Base-by-base conservation (phyloP, 1,140 invertebrate genomes). In the Muscidifurax raptorellus region DNA sequence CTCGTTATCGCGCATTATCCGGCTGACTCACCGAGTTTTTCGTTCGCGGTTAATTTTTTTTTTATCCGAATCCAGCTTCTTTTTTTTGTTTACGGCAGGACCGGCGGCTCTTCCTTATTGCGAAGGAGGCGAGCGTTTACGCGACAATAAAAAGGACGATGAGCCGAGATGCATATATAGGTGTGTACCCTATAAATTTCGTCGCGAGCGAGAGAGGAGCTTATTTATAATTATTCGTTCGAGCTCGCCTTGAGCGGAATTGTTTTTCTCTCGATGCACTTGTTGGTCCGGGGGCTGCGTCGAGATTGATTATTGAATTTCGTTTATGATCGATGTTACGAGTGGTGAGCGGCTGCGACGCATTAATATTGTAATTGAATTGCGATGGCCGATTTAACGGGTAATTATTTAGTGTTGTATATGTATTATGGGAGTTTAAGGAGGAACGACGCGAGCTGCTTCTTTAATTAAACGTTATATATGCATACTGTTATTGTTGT, bases 131-230 rank as follows among this genome's bases (percentile, higher is more conserved):
- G 36, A 40, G 36, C 36, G n/a, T n/a, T n/a, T 9, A 10, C 6
- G 22, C 22, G 52, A n/a, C 25, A 71, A 52, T 80, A 71, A 80
- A 80, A 80, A 69, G 40, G 15, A 80, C 36, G 66, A 72, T 10
- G 40, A 71, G 40, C 79, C 40, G 7, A 80, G 67, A 59, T 25
- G 22, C 36, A 10, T 30, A 79, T n/a, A n/a, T n/a, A n/a, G n/a
- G n/a, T n/a, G n/a, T n/a, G n/a, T n/a, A n/a, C 30, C 27, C 76
- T 78, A 78, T 78, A 78, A 78, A 78, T 66, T 78, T 66, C 18
- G 22, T 59, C 52, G 22, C 52, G 52, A 59, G 44, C 4, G 22
- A 22, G 52, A n/a, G 52, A 59, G 52, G 15, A 13, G 1, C 47
- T 52, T 32, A 40, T 40, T 59, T 59, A 59, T 59, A 59, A 59